Evolutionary conservation across 2,797 vertebrate species (phyloP).

Genomic region (Sebastes steindachneri): DNA sequence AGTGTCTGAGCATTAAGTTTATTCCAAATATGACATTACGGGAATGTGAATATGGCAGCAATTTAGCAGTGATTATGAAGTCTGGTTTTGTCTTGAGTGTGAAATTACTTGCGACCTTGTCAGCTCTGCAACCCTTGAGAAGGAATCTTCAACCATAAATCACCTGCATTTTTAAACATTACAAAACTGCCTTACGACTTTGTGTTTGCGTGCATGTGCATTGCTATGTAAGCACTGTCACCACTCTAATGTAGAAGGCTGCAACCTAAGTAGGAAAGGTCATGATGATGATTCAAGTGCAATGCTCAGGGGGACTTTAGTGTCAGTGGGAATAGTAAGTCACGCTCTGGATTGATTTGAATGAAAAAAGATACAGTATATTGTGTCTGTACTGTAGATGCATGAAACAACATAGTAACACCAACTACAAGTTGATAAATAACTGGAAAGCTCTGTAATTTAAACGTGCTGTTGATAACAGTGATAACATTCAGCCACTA

Average conservation of each 20-base stretch:
- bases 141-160: not conserved
- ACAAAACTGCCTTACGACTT: not conserved
- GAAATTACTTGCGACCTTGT: not conserved
- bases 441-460: not conserved
- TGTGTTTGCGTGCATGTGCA: not conserved
- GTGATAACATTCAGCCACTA: too few relatives aligned
- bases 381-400: not conserved
- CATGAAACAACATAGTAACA: not conserved
- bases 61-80: not conserved
- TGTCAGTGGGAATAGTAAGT: not conserved
- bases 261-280: slow-evolving; percentile 23
- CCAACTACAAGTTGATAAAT: not conserved
- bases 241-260: not conserved
- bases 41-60: not conserved
- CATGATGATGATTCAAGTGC: not conserved
- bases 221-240: slow-evolving; percentile 2
- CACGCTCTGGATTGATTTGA: not conserved
- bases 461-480: too few relatives aligned
- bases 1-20: not conserved
- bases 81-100: not conserved
- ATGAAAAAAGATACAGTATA: not conserved
- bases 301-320: not conserved
- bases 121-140: not conserved
- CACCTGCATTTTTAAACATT: not conserved
- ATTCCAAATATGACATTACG: not conserved